Conservation (phyloP, 2,113 vertebrate species). For the Ellobius talpinus region DNA sequence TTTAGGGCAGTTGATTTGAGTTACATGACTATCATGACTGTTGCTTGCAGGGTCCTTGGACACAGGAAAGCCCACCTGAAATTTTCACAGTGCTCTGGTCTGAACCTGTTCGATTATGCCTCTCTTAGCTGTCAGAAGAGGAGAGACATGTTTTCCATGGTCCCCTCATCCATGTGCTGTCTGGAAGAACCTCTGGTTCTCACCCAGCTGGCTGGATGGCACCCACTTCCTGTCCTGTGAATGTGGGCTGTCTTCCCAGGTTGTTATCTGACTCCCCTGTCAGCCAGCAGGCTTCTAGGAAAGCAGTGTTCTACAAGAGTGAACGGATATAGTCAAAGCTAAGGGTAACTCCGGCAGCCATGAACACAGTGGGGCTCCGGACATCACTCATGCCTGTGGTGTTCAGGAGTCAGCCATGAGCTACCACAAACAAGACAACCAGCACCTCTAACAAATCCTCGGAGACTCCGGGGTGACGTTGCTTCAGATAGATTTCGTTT, state of each 20-base stretch:
- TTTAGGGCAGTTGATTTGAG: background rate
- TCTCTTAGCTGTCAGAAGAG: background rate
- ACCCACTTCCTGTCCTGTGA: slow-evolving; percentile 67
- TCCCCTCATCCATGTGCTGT: background rate
- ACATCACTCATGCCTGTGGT: background rate
- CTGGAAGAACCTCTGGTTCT: slow-evolving; percentile 29
- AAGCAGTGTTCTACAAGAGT: slow-evolving; percentile 55
- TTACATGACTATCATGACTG: background rate
- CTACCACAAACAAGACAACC: background rate
- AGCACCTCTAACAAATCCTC: background rate
- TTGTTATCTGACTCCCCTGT: slow-evolving; percentile 78
- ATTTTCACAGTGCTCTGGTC: background rate
- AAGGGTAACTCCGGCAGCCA: slow-evolving; percentile 55
- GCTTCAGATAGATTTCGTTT: background rate
- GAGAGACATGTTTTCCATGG: background rate
- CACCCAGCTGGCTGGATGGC: slow-evolving; percentile 39
- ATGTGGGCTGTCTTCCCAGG: slow-evolving; percentile 53
- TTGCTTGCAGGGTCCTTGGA: background rate
- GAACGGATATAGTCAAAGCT: background rate
- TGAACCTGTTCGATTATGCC: background rate
- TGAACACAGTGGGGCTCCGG: background rate
- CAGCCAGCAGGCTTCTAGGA: slow-evolving; percentile 70
- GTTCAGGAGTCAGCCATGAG: background rate
- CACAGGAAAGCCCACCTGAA: background rate
- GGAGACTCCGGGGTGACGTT: background rate